Evolutionary conservation across 2,888 invertebrate species (phyloP), one percentile per base, ranked within the genome.

Genomic region (Amphipoea oculea): DNA sequence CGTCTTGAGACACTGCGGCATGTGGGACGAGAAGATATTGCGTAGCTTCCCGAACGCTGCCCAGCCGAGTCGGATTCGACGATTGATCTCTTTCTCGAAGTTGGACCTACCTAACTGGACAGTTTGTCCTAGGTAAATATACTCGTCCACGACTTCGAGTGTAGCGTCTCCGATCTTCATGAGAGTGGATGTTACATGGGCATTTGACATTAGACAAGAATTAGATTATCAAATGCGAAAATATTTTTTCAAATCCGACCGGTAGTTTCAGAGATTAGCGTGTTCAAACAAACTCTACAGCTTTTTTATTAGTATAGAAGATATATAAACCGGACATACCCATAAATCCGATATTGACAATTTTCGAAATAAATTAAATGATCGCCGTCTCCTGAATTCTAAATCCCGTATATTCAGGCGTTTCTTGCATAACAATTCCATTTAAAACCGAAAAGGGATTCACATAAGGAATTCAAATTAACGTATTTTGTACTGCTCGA

Each of bases 381-480:
- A 48, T 57, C 3, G 40, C 23, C 23, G 29, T 68, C 12, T 9
- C 4, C 17, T 40, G 23, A 63, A 83, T 70, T 70, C 51, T 6
- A 54, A 60, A 60, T 36, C 17, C 20, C 23, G 7, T 45, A 67
- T 17, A 36, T 74, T 69, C 48, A 1, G 14, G n/a, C 3, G 65
- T 66, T 78, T 76, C 17, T 63, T 48, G n/a, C 20, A 65, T 75
- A 40, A 68, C 6, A 40, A 42, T 69, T 66, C 11, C n/a, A 69
- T 66, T 40, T 80, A 36, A 54, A 80, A 54, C 20, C 29, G 42
- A 70, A 36, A 69, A 36, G 48, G 60, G 45, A 67, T 20, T 76
- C 20, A 45, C 29, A 5, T 1, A 36, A 29, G 7, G 7, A 45
- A 68, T 68, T 78, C 12, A 51, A 78, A 57, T 65, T 57, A 45